Conservation (phyloP, 2,888 invertebrate species). For the Hypolimnas misippus region DNA sequence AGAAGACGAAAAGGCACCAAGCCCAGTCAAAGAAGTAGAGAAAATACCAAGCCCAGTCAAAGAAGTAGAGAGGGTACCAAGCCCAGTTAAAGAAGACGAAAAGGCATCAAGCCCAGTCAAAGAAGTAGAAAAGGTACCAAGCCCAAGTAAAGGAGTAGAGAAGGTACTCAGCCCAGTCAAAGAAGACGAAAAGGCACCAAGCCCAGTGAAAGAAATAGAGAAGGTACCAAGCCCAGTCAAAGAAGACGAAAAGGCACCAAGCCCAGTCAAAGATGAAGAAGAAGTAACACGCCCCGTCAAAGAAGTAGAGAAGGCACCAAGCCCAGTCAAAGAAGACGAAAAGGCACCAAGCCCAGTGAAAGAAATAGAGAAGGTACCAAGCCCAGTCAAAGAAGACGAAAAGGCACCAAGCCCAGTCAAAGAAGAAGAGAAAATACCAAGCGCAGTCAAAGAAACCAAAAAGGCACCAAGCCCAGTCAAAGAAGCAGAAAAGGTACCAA, state of each 20-base stretch:
- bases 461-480: neutral
- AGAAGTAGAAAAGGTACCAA: slow-evolving; percentile 2
- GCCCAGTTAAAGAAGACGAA: neutral
- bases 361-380: neutral
- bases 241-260: neutral
- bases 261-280: slow-evolving; percentile 2
- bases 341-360: neutral
- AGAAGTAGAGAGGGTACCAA: too few species aligned
- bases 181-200: neutral
- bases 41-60: too few species aligned
- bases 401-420: neutral
- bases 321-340: slow-evolving; percentile 6
- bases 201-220: neutral
- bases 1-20: too few species aligned
- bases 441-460: neutral
- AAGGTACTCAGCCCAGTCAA: slow-evolving; percentile 13
- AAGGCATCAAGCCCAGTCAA: neutral
- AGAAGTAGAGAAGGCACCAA: neutral
- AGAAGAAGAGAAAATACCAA: neutral
- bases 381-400: neutral
- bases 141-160: too few species aligned
- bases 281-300: neutral
- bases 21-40: too few species aligned
- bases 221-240: neutral
- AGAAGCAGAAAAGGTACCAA: neutral